Evolutionary conservation across 2,888 invertebrate genomes (phyloP).

Genomic region (Orchesellides sinensis): DNA sequence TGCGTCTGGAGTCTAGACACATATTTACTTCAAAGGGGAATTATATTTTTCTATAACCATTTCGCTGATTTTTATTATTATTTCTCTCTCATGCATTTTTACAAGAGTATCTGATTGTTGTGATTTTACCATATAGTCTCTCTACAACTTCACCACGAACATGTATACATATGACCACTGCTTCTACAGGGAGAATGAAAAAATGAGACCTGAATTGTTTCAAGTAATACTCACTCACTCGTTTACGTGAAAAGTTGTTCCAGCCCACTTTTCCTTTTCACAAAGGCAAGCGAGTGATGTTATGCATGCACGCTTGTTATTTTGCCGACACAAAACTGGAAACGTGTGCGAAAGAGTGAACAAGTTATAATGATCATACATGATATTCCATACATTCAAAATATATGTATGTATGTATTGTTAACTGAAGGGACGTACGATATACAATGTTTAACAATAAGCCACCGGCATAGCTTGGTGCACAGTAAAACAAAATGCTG

Average conservation of each 20-base stretch:
- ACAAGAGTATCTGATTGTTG: too few species aligned
- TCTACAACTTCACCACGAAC: too few species aligned
- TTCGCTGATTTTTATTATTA: neutral
- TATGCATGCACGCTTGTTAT: slow-evolving; percentile 33
- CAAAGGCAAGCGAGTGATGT: neutral
- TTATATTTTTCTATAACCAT: neutral
- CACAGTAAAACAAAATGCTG: slow-evolving; percentile 40
- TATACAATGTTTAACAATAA: slow-evolving; percentile 36
- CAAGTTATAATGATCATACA: slow-evolving; percentile 41
- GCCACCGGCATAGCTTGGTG: slow-evolving; percentile 51
- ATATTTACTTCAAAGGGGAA: neutral
- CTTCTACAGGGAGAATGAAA: too few species aligned
- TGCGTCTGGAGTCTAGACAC: slow-evolving; percentile 60
- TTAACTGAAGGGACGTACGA: too few species aligned
- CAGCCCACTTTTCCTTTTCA: slow-evolving; percentile 31
- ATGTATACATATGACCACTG: too few species aligned
- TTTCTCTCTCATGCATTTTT: neutral
- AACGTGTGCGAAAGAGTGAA: slow-evolving; percentile 54
- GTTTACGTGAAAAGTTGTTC: slow-evolving; percentile 52
- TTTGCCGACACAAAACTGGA: slow-evolving; percentile 49
- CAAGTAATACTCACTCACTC: slow-evolving; percentile 14
- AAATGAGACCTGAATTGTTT: slow-evolving; percentile 29
- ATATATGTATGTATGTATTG: neutral
- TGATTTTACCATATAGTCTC: too few species aligned
- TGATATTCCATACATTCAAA: neutral